Evolutionary conservation across 2,797 vertebrate species (phyloP).

Genomic region (Epinephelus malabaricus): DNA sequence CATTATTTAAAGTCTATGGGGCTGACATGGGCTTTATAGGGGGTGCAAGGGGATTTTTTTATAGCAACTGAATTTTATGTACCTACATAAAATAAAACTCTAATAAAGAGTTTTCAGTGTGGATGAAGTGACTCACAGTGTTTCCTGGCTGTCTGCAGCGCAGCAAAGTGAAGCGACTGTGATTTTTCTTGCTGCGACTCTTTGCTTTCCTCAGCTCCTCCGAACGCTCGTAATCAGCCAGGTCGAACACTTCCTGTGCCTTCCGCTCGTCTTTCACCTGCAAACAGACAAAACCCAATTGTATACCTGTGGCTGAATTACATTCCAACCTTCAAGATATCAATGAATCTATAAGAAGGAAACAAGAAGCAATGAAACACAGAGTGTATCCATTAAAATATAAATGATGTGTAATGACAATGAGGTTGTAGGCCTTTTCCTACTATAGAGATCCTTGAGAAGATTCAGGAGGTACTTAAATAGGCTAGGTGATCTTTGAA

Average conservation of each 20-base stretch:
- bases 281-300: conserved; percentile 26
- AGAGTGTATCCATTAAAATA: neutral
- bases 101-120: too few species aligned
- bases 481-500: neutral
- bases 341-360: too few species aligned
- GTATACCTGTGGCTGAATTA: too few species aligned
- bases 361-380: neutral
- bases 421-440: too few species aligned
- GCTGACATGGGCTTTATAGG: too few species aligned
- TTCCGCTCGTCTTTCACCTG: conserved; percentile 95
- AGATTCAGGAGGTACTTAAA: too few species aligned
- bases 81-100: too few species aligned
- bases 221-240: conserved; percentile 94
- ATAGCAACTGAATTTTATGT: too few species aligned
- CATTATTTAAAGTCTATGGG: too few species aligned
- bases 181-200: conserved; percentile 96
- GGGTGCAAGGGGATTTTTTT: too few species aligned
- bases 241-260: conserved; percentile 91
- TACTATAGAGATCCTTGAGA: neutral
- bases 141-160: conserved; percentile 88
- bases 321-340: too few species aligned
- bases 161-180: conserved; percentile 94
- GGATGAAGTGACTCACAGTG: conserved; percentile 77
- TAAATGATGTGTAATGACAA: too few species aligned
- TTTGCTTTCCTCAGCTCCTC: conserved; percentile 95